Evolutionary conservation across 2,888 invertebrate genomes (phyloP), one percentile per base, ranked within the genome.

Genomic region (Zeuzera pyrina): DNA sequence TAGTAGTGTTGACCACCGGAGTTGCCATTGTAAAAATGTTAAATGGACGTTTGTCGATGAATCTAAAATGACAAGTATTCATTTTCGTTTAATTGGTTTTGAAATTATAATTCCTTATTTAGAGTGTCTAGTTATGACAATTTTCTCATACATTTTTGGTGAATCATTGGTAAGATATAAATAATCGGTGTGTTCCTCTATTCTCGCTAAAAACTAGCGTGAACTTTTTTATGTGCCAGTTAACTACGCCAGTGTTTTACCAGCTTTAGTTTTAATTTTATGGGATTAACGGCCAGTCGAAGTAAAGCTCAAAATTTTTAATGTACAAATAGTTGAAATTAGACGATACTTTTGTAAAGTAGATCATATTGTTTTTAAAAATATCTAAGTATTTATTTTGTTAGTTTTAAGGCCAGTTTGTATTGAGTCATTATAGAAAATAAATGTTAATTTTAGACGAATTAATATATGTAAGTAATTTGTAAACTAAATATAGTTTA

Each of bases 261-360:
- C 58, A 58, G 38, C 45, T 39, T 39, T 38, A 67, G 56, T 28
- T 54, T 64, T 68, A 63, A 59, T 60, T 50, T 54, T 57, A 42
- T 53, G 74, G 79, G 79, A 77, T 73, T 48, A 43, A 55, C 55
- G 81, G 81, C 81, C 81, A 81, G 81, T 81, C 55, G 46, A 64
- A 58, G 58, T 45, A 63, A 78, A 67, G 77, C 79, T 79, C 79
- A 74, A 81, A 79, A 78, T 78, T 64, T 31, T 49, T 12, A 50
- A 60, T 78, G 78, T 81, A 79, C 78, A 79, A 78, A 77, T 62
- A 49, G 8, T 4, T 6, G 8, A 57, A 51, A 45, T 46, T 48
- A 57, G 49, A 47, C 41, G 37, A 45, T 40, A 42, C 37, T 50
- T n/a, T n/a, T 69, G 66, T 69, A 66, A 51, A 48, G 57, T 56